phyloP scores from a whole-genome alignment of 2,888 invertebrate genomes.

The Piscicola geometra region DNA sequence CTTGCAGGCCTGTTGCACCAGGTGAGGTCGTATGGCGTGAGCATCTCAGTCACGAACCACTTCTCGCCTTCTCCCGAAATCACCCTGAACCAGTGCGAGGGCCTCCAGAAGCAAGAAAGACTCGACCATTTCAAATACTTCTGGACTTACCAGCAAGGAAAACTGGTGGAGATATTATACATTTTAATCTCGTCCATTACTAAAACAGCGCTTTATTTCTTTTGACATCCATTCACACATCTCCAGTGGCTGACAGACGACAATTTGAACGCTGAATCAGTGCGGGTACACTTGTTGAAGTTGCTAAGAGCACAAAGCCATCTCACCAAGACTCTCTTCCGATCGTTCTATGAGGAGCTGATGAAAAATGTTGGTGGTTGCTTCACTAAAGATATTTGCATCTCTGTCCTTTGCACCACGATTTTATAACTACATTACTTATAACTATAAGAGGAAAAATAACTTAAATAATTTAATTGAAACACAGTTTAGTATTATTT shows the following conservation, averaged over 20 bases:
- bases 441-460: no score
- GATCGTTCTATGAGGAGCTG: conserved; percentile 48
- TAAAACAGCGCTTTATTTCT: background rate
- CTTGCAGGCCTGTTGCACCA: conserved; percentile 21
- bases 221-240: conserved; percentile 7
- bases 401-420: no score
- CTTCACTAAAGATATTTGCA: no score
- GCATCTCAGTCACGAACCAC: conserved; percentile 51
- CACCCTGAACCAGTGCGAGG: conserved; percentile 47
- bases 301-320: conserved; percentile 46
- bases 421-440: no score
- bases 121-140: conserved; percentile 49
- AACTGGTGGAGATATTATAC: no score
- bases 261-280: conserved; percentile 45
- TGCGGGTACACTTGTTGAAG: conserved; percentile 45
- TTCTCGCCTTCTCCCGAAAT: conserved; percentile 48
- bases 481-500: background rate
- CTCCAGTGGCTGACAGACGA: conserved; percentile 47
- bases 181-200: background rate
- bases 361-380: conserved; percentile 46
- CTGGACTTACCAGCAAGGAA: conserved; percentile 49
- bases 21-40: conserved; percentile 23
- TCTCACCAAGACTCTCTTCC: conserved; percentile 47
- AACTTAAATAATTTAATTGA: background rate
- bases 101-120: conserved; percentile 37